Conservation (phyloP, 37 sponge, comb jelly and placozoan species). For the Haliclona indistincta region DNA sequence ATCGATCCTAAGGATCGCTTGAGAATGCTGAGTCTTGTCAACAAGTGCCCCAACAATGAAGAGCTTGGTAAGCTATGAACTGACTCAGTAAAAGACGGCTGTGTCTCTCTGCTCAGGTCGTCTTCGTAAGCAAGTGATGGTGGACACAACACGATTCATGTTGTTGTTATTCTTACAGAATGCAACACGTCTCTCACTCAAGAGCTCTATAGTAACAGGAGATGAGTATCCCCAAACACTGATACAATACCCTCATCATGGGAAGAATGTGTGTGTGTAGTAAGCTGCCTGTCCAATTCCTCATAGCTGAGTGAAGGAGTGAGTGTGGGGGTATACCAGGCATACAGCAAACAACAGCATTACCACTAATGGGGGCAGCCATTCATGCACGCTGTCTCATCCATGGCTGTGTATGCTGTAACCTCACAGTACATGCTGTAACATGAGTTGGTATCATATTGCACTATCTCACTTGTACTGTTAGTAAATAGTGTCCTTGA, state of each 20-base stretch:
- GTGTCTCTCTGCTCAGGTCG: conserved; percentile 22
- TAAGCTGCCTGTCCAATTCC: not conserved
- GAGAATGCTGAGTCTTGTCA: conserved; percentile 14
- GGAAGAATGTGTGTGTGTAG: not conserved
- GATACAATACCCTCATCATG: not conserved
- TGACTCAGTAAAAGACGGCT: too few species aligned
- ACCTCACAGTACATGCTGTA: too few species aligned
- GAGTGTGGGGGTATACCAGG: conserved; percentile 9
- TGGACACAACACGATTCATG: conserved; percentile 37
- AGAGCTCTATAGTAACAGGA: conserved; percentile 25
- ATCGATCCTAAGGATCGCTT: conserved; percentile 30
- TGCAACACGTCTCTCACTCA: conserved; percentile 42
- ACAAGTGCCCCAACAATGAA: conserved; percentile 33
- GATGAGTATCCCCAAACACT: conserved; percentile 57
- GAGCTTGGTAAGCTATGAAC: conserved; percentile 29
- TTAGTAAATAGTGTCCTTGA: not conserved
- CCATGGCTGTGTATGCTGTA: too few species aligned
- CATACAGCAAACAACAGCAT: too few species aligned
- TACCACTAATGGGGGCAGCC: too few species aligned
- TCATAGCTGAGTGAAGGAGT: too few species aligned
- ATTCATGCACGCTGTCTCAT: too few species aligned
- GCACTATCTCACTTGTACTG: not conserved
- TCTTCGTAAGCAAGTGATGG: conserved; percentile 26
- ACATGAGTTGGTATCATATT: too few species aligned
- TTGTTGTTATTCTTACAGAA: conserved; percentile 56